Evolutionary conservation across 2,888 invertebrate species (phyloP).

Genomic region (Rhopalosiphum nymphaeae): DNA sequence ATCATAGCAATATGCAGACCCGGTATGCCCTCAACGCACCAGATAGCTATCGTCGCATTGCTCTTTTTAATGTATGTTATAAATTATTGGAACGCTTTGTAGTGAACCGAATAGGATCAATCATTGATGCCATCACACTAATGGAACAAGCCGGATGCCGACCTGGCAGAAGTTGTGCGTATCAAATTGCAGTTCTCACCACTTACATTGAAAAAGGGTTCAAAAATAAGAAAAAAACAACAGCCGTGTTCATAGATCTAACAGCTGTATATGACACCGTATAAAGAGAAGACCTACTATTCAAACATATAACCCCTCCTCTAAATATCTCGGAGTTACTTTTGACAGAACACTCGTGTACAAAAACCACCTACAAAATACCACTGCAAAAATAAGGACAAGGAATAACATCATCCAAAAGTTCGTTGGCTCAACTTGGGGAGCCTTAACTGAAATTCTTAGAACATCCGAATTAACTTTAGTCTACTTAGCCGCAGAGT

Average conservation of each 20-base stretch:
- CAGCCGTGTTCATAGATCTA: background rate
- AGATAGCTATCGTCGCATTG: background rate
- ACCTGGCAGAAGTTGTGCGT: conserved; percentile 27
- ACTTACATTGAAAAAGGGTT: conserved; percentile 16
- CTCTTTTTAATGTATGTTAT: background rate
- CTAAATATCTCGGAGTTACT: background rate
- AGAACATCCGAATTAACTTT: no score
- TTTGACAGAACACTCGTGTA: background rate
- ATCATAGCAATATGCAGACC: background rate
- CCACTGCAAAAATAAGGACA: no score
- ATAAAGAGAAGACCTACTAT: background rate
- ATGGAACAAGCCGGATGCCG: background rate
- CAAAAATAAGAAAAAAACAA: conserved; percentile 31
- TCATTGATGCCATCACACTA: background rate
- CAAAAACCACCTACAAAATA: background rate
- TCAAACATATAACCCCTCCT: background rate
- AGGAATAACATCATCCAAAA: conserved; percentile 23
- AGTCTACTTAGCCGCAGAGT: no score
- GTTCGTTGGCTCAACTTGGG: conserved; percentile 30
- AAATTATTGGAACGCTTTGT: background rate
- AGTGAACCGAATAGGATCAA: background rate
- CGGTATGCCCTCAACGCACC: background rate
- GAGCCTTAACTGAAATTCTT: conserved; percentile 32
- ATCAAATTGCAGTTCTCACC: conserved; percentile 41
- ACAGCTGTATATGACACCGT: conserved; percentile 10